Percentiles rank a stretch among this genome's conserved stretches.
Evolutionary conservation across 2,797 vertebrate genomes (phyloP).

Genomic region (Platalea minor): DNA sequence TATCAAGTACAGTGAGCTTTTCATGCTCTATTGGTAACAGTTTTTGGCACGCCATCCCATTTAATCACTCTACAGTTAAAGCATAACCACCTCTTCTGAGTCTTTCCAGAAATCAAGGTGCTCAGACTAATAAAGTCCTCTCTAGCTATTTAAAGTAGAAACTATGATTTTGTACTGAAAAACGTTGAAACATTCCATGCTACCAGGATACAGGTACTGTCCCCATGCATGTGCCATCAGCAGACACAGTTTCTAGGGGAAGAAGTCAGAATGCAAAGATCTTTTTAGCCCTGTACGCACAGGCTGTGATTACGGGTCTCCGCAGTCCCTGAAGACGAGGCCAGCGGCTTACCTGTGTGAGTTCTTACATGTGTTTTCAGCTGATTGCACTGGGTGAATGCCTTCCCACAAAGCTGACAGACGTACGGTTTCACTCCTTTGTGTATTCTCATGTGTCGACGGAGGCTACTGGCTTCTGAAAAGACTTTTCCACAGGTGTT

Average conservation of each 20-base stretch:
- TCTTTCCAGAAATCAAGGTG: background rate
- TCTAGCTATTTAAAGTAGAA: background rate
- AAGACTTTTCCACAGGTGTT: constrained; percentile 90
- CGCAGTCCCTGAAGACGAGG: background rate
- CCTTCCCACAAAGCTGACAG: constrained; percentile 94
- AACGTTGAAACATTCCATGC: background rate
- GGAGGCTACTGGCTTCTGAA: constrained; percentile 93
- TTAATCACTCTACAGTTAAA: background rate
- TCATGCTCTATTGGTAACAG: background rate
- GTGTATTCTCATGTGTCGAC: constrained; percentile 96
- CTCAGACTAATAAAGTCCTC: background rate
- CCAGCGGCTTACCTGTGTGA: constrained; percentile 88
- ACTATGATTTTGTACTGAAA: background rate
- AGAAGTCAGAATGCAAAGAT: background rate
- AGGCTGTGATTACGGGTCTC: background rate
- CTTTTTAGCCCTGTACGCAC: background rate
- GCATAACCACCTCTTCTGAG: background rate
- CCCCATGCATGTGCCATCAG: fast-evolving
- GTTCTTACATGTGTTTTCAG: constrained; percentile 96
- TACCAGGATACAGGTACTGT: background rate
- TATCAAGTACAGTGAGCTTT: background rate
- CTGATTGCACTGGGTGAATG: constrained; percentile 96
- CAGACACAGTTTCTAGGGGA: background rate
- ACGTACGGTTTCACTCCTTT: constrained; percentile 94
- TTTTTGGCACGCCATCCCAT: background rate